Base-by-base conservation (phyloP, 2,888 invertebrate genomes). In the Sminthurinus aureus region DNA sequence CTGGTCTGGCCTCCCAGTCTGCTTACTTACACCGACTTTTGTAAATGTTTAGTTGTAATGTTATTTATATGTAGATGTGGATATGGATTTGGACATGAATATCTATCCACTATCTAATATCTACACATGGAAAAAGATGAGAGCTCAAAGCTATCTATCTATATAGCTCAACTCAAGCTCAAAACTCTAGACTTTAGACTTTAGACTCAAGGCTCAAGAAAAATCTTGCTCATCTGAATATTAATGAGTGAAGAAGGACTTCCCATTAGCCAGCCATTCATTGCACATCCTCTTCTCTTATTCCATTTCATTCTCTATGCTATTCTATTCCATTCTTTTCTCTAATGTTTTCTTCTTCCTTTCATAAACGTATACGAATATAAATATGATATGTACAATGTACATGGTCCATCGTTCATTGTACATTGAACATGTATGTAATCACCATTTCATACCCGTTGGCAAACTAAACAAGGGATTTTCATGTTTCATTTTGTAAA, bases 181-280 rank as follows among this genome's bases (percentile, higher is more conserved):
- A 38, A 38, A 6, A 38, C 38, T 38, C 38, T 4, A 58, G 58
- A 58, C 58, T 38, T 11, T 6, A 58, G 18, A 11, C 58, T 18
- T n/a, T n/a, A n/a, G 58, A 58, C 58, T 38, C 58, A 58, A 58
- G 18, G 58, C 58, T 18, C 58, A 71, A 71, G 24, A 38, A 76
- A 76, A 76, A 51, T 66, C 66, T 64, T 58, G 79, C 83, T 82
- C 76, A 84, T 84, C 79, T 83, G 85, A 85, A 85, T 85, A 85
- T 85, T 85, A 85, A 85, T 85, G 84, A 85, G 82, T 26, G 50
- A 76, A 76, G 69, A 83, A 79, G 51, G 81, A 82, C 67, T 75
- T 66, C 79, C 79, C 81, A 81, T 83, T 83, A 85, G 81, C 78
- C 71, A 71, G 38, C 83, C 79, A 76, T 82, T 83, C 75, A 76